These are phyloP conservation scores for Cabera pusaria DNA, from an alignment of 2,888 invertebrate genomes.

Conservation along the genomic window DNA sequence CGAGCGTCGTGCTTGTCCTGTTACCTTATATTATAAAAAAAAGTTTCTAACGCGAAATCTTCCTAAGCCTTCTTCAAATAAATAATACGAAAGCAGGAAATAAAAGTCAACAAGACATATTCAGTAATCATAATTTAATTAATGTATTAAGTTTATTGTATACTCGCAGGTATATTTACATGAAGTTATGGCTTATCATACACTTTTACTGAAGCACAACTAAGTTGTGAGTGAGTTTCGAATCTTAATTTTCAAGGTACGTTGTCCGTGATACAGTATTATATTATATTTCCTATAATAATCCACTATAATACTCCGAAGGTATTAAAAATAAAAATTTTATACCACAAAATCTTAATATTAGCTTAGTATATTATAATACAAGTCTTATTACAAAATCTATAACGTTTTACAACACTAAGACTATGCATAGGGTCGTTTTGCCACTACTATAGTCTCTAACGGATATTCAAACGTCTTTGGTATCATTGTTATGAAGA, in stretches of 20 bases:
- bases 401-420: conserved; percentile 71
- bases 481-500: conserved; percentile 78
- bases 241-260: conserved; percentile 36
- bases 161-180: conserved; percentile 67
- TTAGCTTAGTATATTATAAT: conserved; percentile 64
- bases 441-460: conserved; percentile 59
- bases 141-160: conserved; percentile 72
- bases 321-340: conserved; percentile 75
- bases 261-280: conserved; percentile 17
- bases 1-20: no score
- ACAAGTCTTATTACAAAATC: conserved; percentile 77
- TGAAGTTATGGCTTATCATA: conserved; percentile 65
- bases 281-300: conserved; percentile 28
- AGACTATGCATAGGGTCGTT: conserved; percentile 50
- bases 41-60: no score
- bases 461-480: conserved; percentile 81
- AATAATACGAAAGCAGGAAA: conserved; percentile 33
- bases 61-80: no score
- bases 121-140: conserved; percentile 73
- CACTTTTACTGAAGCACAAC: conserved; percentile 63
- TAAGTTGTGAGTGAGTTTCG: conserved; percentile 53
- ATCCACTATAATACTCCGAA: conserved; percentile 66
- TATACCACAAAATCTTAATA: conserved; percentile 58
- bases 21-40: no score
- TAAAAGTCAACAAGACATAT: conserved; percentile 53